phyloP scores from a whole-genome alignment of 2,113 vertebrate genomes.

The Grallaria varia region DNA sequence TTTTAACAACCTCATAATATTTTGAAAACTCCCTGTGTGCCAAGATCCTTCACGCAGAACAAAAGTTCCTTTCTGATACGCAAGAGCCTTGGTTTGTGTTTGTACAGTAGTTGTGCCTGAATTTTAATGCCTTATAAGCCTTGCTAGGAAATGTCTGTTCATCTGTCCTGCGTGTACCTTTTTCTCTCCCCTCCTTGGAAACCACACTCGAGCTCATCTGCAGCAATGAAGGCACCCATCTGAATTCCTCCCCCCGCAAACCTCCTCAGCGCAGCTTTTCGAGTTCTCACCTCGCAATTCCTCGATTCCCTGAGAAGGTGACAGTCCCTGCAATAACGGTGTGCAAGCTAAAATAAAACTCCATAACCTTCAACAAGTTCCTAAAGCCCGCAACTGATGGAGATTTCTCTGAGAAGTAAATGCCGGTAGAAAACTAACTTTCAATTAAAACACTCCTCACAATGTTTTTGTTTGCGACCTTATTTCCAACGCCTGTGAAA shows the following conservation, averaged over 20 bases:
- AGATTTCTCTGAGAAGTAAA: not conserved
- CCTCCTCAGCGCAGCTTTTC: not conserved
- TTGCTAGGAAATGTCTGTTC: not conserved
- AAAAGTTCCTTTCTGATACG: not conserved
- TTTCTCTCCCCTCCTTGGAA: not conserved
- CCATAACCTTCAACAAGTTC: not conserved
- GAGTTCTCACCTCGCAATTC: not conserved
- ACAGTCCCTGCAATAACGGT: not conserved
- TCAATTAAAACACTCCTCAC: not conserved
- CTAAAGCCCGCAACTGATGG: not conserved
- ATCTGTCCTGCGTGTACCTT: not conserved
- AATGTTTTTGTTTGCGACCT: not conserved
- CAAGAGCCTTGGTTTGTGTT: not conserved
- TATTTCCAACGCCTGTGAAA: not conserved
- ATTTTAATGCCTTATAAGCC: not conserved
- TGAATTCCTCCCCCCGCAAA: not conserved
- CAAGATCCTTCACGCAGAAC: not conserved
- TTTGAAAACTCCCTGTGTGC: not conserved
- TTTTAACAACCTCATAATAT: not conserved
- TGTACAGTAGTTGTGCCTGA: not conserved
- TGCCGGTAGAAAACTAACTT: not conserved
- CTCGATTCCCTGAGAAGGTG: not conserved
- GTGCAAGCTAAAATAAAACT: not conserved
- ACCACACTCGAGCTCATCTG: not conserved
- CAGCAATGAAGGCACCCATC: not conserved